phyloP scores from a whole-genome alignment of 2,797 vertebrate species.

The Lophotriccus pileatus region DNA sequence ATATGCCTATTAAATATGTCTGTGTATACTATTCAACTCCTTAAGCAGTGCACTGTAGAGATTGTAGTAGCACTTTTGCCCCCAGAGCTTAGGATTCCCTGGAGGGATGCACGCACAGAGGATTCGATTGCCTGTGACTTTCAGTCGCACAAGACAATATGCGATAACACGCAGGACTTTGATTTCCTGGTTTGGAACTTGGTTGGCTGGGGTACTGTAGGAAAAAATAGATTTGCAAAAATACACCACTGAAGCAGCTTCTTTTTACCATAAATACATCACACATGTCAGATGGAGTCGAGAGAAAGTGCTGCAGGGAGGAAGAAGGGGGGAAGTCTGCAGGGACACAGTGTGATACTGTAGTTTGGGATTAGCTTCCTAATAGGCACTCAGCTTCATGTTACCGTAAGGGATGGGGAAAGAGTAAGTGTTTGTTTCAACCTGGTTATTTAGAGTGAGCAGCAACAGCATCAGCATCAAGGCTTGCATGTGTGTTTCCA shows the following conservation, averaged over 20 bases:
- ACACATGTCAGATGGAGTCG: background rate
- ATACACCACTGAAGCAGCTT: background rate
- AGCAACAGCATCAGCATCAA: background rate
- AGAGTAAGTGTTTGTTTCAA: background rate
- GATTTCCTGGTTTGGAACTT: background rate
- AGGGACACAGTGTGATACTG: background rate
- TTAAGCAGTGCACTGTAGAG: background rate
- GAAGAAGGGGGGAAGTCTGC: background rate
- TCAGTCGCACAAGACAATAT: background rate
- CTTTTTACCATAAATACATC: background rate
- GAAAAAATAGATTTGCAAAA: background rate
- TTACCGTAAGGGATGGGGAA: background rate
- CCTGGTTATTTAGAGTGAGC: background rate
- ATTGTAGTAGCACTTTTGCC: background rate
- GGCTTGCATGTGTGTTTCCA: background rate
- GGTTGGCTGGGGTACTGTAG: background rate
- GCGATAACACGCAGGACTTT: background rate
- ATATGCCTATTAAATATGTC: background rate
- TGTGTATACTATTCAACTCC: background rate
- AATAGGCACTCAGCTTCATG: background rate
- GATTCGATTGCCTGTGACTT: background rate
- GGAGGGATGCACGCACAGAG: accelerated
- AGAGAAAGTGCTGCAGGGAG: background rate
- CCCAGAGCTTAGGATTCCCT: background rate
- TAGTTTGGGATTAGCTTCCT: background rate